phyloP scores from a whole-genome alignment of 2,888 invertebrate genomes.

The Sarcophaga rosellei region DNA sequence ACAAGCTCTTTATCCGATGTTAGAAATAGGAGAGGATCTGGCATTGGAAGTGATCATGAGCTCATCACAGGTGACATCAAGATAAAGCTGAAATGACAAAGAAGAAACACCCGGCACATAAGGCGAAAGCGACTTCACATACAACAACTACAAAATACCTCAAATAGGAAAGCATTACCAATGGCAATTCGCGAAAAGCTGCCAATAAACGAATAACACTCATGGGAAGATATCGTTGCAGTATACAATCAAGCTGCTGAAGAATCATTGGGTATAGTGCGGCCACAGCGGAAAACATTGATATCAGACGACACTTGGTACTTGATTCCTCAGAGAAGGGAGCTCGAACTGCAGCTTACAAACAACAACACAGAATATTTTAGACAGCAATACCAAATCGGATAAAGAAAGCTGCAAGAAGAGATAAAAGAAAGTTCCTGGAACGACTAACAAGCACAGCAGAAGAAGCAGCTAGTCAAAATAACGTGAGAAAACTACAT shows the following conservation, averaged over 20 bases:
- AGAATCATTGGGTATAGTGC: background rate
- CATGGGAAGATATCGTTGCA: too few relatives aligned
- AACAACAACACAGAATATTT: conserved; percentile 1
- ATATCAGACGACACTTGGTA: background rate
- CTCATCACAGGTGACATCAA: conserved; percentile 4
- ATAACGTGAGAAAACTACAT: too few relatives aligned
- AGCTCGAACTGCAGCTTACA: conserved; percentile 4
- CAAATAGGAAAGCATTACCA: too few relatives aligned
- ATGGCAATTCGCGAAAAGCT: too few relatives aligned
- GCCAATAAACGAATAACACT: too few relatives aligned
- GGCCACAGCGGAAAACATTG: background rate
- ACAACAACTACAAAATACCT: too few relatives aligned
- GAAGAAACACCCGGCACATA: background rate
- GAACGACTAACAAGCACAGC: background rate
- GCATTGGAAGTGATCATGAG: background rate
- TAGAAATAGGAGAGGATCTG: too few relatives aligned
- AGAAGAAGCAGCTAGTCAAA: conserved; percentile 44
- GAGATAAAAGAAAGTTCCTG: conserved; percentile 5
- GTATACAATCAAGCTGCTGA: background rate
- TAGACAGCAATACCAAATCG: conserved; percentile 20
- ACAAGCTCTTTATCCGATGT: background rate
- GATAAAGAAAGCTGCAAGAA: conserved; percentile 11
- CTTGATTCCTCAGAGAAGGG: conserved; percentile 4
- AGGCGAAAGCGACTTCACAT: too few relatives aligned
- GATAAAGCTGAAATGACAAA: conserved; percentile 3